phyloP scores from a whole-genome alignment of 2,797 vertebrate genomes.

The Cheirogaleus major region DNA sequence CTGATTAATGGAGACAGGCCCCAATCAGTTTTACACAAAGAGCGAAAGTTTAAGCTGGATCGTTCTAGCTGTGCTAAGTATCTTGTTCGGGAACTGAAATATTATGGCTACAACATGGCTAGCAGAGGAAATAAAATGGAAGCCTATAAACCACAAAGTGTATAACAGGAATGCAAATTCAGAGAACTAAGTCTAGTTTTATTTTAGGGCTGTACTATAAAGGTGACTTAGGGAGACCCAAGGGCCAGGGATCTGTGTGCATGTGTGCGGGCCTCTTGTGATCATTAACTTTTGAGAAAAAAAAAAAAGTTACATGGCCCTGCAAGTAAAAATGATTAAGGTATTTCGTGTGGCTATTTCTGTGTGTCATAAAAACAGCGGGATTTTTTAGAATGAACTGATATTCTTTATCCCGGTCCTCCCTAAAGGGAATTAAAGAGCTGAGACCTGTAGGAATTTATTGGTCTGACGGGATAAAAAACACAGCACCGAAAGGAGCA shows the following conservation, averaged over 20 bases:
- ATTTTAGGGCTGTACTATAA: conserved; percentile 12
- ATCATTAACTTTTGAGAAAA: conserved; percentile 69
- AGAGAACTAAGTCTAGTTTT: conserved; percentile 2
- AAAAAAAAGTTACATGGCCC: conserved; percentile 58
- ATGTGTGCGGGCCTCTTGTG: conserved; percentile 61
- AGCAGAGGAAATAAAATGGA: conserved; percentile 69
- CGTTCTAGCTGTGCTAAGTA: conserved; percentile 26
- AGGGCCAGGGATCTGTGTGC: conserved; percentile 38
- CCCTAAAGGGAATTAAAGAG: conserved; percentile 76
- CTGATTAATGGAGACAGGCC: background rate
- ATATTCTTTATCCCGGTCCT: conserved; percentile 72
- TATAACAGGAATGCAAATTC: background rate
- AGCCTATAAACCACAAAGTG: conserved; percentile 41
- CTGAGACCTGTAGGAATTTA: conserved; percentile 79
- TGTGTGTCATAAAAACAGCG: conserved; percentile 76
- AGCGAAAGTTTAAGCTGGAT: conserved; percentile 41
- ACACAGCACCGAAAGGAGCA: conserved; percentile 43
- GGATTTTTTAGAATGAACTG: conserved; percentile 72
- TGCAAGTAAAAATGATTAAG: conserved; percentile 73
- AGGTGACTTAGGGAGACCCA: conserved; percentile 61
- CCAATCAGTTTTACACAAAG: conserved; percentile 16
- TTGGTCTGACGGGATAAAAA: conserved; percentile 59
- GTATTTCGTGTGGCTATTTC: conserved; percentile 77
- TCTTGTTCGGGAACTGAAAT: conserved; percentile 40
- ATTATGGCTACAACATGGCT: background rate